Evolutionary conservation across 2,797 vertebrate genomes (phyloP), one percentile per base, ranked within the genome.

Genomic region (Rhinophrynus dorsalis): DNA sequence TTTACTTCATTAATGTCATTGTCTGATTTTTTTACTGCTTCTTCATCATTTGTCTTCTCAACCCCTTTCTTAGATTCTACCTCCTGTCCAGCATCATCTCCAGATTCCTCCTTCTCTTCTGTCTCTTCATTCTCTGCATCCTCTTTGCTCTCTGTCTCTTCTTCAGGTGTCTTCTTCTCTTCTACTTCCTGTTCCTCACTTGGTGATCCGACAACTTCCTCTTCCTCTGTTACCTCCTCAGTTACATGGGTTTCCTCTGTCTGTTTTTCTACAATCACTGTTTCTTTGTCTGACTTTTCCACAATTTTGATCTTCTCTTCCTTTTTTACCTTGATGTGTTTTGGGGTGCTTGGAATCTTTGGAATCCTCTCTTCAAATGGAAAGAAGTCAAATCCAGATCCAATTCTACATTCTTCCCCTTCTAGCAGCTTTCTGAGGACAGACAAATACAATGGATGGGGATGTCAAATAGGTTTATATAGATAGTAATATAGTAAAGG

Each of bases 231-330:
- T 13, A 90, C 92, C 76, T 95, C 94, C 74, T 96, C 96, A 0
- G 94, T 95, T 67, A 96, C 94, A 80, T 96, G 93, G 45, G 93
- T 93, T 84, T 98, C 95, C 65, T 96, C 95, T 0, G 92, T 96
- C 82, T 96, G 93, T 72, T 96, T 94, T 70, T 96, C 93, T 77
- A 96, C 85, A 29, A 96, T 96, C 68, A 97, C 95, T 0, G 91
- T 95, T 76, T 92, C 90, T 79, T 90, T 90, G 57, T 96, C 95
- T 0, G 92, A 91, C 58, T 95, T 94, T 69, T 96, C 88, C 23
- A 85, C 85, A 67, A 87, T 79, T 67, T 88, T 90, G 74, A 85
- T 76, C 68, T 86, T 90, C 75, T 91, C 94, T 55, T 96, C 94
- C 0, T 84, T 86, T 82, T 97, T 98, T 60, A 94, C 83, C 69